These are phyloP conservation scores for Adineta ricciae DNA, from an alignment of 2,888 invertebrate species.

Conservation along the genomic window DNA sequence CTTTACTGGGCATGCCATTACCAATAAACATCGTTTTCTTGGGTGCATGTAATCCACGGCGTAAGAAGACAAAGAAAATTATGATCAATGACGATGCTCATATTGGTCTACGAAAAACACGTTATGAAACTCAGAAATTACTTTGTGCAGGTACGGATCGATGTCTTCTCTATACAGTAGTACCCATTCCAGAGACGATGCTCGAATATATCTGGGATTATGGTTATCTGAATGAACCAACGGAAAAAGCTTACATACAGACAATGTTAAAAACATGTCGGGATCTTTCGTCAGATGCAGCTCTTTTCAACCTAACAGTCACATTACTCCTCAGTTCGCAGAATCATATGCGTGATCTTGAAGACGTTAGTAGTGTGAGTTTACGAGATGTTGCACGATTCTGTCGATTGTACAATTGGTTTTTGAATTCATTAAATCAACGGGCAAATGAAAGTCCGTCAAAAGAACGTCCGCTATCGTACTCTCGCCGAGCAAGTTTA, in stretches of 20 bases:
- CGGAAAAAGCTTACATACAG: background rate
- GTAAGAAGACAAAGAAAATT: background rate
- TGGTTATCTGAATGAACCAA: constrained; percentile 13
- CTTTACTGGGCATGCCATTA: constrained; percentile 35
- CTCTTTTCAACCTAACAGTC: background rate
- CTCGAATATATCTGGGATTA: constrained; percentile 23
- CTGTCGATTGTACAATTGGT: constrained; percentile 25
- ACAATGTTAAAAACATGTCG: constrained; percentile 10
- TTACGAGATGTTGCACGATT: constrained; percentile 26
- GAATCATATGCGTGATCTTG: background rate
- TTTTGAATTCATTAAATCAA: background rate
- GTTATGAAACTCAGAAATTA: background rate
- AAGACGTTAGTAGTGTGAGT: constrained; percentile 28
- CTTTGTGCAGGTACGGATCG: background rate
- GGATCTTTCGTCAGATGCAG: background rate
- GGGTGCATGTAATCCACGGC: constrained; percentile 39
- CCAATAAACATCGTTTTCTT: constrained; percentile 37
- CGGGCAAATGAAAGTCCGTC: background rate
- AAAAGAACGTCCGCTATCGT: too few relatives aligned
- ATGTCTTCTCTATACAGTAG: background rate
- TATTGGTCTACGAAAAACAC: background rate
- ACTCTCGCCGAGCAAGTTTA: background rate
- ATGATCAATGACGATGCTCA: background rate
- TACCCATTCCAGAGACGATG: constrained; percentile 26
- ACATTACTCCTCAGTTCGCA: background rate